These are phyloP conservation scores for Sebastes baramenuke DNA, from an alignment of 2,797 vertebrate genomes.

Conservation along the genomic window DNA sequence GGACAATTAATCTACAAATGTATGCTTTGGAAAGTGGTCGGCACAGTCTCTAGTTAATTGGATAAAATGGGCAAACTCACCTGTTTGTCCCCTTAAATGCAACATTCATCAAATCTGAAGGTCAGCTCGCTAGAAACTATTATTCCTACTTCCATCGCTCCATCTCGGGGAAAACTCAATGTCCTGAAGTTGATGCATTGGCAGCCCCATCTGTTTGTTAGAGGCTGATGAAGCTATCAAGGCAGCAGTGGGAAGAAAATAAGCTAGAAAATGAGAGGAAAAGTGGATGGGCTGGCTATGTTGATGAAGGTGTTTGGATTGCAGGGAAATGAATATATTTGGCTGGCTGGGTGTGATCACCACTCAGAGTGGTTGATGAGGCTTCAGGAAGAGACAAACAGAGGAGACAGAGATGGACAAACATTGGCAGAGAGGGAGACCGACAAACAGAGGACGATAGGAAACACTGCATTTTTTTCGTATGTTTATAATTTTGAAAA, in stretches of 20 bases:
- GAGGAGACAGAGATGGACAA: slow-evolving; percentile 22
- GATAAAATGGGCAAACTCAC: not conserved
- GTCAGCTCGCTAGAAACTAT: not conserved
- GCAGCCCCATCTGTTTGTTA: slow-evolving; percentile 35
- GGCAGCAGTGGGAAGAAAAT: slow-evolving; percentile 16
- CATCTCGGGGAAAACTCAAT: not conserved
- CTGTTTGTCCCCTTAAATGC: not conserved
- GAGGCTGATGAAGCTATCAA: slow-evolving; percentile 44
- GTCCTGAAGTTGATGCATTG: slow-evolving; percentile 6
- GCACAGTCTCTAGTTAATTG: not conserved
- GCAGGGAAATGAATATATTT: slow-evolving; percentile 12
- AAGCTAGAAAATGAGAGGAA: slow-evolving; percentile 19
- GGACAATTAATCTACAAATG: not conserved
- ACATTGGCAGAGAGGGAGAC: not conserved
- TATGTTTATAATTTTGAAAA: slow-evolving; percentile 9
- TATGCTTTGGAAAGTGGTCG: not conserved
- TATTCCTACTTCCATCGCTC: not conserved
- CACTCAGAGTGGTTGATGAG: slow-evolving; percentile 17
- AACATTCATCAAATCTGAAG: slow-evolving; percentile 1
- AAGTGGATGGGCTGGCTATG: not conserved
- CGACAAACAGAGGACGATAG: not conserved
- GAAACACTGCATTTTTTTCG: not conserved
- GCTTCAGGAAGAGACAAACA: slow-evolving; percentile 12
- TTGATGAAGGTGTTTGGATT: slow-evolving; percentile 29
- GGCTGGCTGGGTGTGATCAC: not conserved